A percentile compares a stretch with the other conserved stretches of the same genome.
These are phyloP conservation scores for Orientallactaga bullata DNA, from an alignment of 2,113 vertebrate species.

Conservation along the genomic window DNA sequence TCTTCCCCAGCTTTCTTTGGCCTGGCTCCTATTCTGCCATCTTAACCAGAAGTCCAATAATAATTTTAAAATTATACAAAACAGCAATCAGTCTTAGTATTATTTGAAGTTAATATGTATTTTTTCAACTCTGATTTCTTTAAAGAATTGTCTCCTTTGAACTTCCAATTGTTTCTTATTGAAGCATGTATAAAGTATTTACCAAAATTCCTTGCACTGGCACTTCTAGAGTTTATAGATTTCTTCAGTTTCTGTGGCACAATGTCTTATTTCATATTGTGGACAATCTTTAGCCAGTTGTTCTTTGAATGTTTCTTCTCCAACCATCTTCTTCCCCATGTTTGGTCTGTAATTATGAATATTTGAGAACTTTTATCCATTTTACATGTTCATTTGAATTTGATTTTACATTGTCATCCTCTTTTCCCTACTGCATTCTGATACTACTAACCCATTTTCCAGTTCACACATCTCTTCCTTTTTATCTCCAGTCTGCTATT, in stretches of 20 bases:
- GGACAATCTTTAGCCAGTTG: not conserved
- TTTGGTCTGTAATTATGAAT: not conserved
- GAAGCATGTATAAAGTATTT: not conserved
- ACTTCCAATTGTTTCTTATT: not conserved
- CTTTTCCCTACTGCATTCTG: not conserved
- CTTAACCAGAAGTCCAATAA: too few relatives aligned
- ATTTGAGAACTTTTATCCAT: not conserved
- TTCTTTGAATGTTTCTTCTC: not conserved
- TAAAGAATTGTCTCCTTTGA: not conserved
- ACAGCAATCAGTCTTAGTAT: too few relatives aligned
- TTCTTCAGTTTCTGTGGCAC: not conserved
- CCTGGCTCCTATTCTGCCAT: too few relatives aligned
- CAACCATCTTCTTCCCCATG: not conserved
- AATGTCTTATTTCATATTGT: not conserved
- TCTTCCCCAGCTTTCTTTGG: too few relatives aligned
- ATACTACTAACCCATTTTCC: not conserved
- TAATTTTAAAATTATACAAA: too few relatives aligned
- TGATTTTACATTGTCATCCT: not conserved
- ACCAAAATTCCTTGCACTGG: not conserved
- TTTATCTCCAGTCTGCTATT: not conserved
- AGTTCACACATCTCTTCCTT: too few relatives aligned
- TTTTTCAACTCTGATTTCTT: too few relatives aligned
- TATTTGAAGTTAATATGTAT: too few relatives aligned
- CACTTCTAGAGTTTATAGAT: not conserved
- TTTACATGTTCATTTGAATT: not conserved